These are phyloP conservation scores for Rhimphoctona megacephalus DNA, from an alignment of 2,888 invertebrate genomes.

Conservation along the genomic window DNA sequence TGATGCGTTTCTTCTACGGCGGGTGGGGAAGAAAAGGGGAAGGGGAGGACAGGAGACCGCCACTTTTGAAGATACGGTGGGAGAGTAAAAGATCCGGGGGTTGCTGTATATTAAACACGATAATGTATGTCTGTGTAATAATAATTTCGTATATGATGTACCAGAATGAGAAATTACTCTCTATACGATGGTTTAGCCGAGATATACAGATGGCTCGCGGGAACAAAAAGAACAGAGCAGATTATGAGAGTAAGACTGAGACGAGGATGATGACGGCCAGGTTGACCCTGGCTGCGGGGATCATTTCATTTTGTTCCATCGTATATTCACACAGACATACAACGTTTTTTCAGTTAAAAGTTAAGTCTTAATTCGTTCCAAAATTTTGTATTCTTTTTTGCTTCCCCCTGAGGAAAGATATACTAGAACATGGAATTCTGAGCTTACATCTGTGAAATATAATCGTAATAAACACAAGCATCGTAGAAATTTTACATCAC, in stretches of 20 bases:
- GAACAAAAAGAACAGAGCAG: neutral
- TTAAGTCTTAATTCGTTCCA: neutral
- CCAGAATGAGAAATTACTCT: constrained; percentile 36
- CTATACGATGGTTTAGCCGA: neutral
- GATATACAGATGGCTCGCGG: neutral
- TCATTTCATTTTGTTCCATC: constrained; percentile 16
- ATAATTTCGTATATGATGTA: constrained; percentile 25
- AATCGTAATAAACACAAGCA: neutral
- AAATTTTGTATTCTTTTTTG: constrained; percentile 28
- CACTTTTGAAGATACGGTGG: constrained; percentile 40
- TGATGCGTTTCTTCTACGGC: constrained; percentile 73
- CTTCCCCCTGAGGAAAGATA: neutral
- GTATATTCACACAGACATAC: neutral
- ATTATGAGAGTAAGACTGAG: constrained; percentile 4
- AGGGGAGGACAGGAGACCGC: constrained; percentile 30
- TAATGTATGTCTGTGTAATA: constrained; percentile 10
- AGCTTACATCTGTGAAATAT: neutral
- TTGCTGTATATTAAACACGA: constrained; percentile 39
- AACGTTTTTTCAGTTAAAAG: constrained; percentile 24
- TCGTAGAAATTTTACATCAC: neutral
- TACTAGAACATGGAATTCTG: neutral
- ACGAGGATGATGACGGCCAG: constrained; percentile 61
- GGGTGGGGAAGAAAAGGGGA: constrained; percentile 63
- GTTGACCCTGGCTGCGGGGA: constrained; percentile 68
- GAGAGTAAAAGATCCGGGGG: constrained; percentile 63